phyloP scores from a whole-genome alignment of 2,888 invertebrate species.

The Loripinus fragilis region DNA sequence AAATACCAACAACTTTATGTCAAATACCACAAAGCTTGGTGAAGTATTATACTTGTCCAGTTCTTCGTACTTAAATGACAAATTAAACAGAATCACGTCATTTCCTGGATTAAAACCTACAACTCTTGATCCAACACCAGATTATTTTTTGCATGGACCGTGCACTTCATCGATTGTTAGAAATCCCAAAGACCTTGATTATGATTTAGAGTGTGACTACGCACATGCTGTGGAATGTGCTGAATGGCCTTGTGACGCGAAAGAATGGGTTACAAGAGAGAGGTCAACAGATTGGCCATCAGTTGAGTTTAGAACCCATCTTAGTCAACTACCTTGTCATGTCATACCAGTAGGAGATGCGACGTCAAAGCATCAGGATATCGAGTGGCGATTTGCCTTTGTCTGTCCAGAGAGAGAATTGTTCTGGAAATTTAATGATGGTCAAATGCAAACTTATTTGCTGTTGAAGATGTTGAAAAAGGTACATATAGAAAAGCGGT shows the following conservation, averaged over 20 bases:
- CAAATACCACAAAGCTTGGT: no score
- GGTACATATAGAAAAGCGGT: conserved; percentile 9
- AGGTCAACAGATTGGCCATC: conserved; percentile 31
- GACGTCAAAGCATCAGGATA: neutral
- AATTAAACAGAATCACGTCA: no score
- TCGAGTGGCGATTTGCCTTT: conserved; percentile 34
- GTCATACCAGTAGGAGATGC: conserved; percentile 32
- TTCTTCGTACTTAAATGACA: no score
- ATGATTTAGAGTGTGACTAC: conserved; percentile 14
- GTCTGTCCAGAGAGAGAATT: conserved; percentile 33
- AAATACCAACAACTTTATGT: no score
- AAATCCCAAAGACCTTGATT: no score
- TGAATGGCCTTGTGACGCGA: conserved; percentile 26
- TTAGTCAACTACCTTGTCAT: conserved; percentile 23
- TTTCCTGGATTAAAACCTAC: no score
- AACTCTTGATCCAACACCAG: no score
- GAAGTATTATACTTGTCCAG: no score
- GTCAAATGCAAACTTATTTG: conserved; percentile 33
- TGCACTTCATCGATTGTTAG: no score
- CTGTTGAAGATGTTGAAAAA: conserved; percentile 20
- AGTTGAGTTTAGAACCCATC: neutral
- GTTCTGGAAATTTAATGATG: conserved; percentile 37
- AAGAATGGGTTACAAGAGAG: conserved; percentile 27
- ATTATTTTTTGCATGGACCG: no score
- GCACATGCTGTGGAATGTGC: conserved; percentile 22